phyloP scores from a whole-genome alignment of 2,797 vertebrate species.

The Amazonetta brasiliensis region DNA sequence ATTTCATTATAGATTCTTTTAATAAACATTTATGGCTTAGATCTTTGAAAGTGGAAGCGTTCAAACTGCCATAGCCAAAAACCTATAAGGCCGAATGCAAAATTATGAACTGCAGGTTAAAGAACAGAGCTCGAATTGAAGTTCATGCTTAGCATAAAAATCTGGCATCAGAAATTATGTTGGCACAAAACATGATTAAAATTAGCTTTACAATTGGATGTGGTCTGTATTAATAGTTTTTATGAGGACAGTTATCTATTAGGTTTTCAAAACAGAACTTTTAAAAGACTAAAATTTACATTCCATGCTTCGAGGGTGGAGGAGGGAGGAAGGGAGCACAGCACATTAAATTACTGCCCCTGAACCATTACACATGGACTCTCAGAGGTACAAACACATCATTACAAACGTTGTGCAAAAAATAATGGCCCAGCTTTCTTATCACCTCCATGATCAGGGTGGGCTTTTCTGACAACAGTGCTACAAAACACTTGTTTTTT shows the following conservation, averaged over 20 bases:
- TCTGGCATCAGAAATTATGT: conserved; percentile 59
- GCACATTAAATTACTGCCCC: conserved; percentile 45
- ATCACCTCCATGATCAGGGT: background rate
- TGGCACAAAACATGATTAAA: conserved; percentile 66
- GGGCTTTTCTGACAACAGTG: background rate
- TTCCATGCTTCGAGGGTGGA: background rate
- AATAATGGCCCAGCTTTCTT: conserved; percentile 19
- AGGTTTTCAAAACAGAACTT: conserved; percentile 68
- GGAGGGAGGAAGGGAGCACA: conserved; percentile 9
- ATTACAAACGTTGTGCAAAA: conserved; percentile 4
- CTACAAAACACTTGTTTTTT: background rate
- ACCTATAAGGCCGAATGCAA: conserved; percentile 34
- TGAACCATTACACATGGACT: conserved; percentile 3
- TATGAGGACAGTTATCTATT: conserved; percentile 65
- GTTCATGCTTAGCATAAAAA: conserved; percentile 65
- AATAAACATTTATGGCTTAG: conserved; percentile 87
- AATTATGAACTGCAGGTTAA: conserved; percentile 71
- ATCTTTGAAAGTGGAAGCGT: conserved; percentile 81
- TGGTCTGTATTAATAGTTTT: conserved; percentile 64
- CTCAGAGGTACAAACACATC: conserved; percentile 2
- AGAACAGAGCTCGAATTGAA: conserved; percentile 56
- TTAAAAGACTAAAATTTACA: conserved; percentile 64
- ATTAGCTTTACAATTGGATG: conserved; percentile 66
- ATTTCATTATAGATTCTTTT: conserved; percentile 90
- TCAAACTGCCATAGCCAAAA: conserved; percentile 78